phyloP scores from a whole-genome alignment of 2,888 invertebrate genomes.

The Eristalis arbustorum region DNA sequence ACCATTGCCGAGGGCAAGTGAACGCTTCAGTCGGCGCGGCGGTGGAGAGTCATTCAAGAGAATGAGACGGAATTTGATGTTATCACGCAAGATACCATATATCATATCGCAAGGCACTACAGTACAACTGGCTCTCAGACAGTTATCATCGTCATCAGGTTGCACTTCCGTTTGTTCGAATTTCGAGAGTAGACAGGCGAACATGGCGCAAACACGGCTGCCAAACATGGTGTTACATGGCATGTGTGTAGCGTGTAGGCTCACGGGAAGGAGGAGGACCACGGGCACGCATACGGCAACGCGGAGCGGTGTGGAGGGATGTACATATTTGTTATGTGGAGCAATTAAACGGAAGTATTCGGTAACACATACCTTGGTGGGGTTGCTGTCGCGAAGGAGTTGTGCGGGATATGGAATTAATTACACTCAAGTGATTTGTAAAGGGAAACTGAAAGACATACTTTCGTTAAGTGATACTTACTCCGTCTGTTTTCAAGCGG shows the following conservation, averaged over 20 bases:
- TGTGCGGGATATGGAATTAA: constrained; percentile 52
- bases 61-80: constrained; percentile 34
- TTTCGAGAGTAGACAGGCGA: constrained; percentile 62
- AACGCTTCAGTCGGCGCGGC: not conserved
- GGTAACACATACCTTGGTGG: constrained; percentile 34
- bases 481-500: constrained; percentile 92
- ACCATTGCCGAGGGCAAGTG: not conserved
- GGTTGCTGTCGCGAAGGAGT: constrained; percentile 6
- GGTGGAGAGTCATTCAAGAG: not conserved
- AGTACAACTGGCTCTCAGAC: constrained; percentile 31
- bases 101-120: constrained; percentile 40
- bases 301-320: not conserved
- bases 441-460: not conserved
- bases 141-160: constrained; percentile 59
- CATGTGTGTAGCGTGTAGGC: constrained; percentile 9
- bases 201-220: constrained; percentile 61
- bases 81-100: constrained; percentile 62
- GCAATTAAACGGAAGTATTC: constrained; percentile 44
- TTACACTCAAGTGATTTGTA: constrained; percentile 26
- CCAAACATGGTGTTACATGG: constrained; percentile 50
- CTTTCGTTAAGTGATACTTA: constrained; percentile 81
- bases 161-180: constrained; percentile 58
- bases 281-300: not conserved
- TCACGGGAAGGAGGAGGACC: not conserved
- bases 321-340: constrained; percentile 26